These are phyloP conservation scores for Eunapius fragilis DNA, from an alignment of 37 sponge, comb jelly and placozoan genomes.

Conservation along the genomic window DNA sequence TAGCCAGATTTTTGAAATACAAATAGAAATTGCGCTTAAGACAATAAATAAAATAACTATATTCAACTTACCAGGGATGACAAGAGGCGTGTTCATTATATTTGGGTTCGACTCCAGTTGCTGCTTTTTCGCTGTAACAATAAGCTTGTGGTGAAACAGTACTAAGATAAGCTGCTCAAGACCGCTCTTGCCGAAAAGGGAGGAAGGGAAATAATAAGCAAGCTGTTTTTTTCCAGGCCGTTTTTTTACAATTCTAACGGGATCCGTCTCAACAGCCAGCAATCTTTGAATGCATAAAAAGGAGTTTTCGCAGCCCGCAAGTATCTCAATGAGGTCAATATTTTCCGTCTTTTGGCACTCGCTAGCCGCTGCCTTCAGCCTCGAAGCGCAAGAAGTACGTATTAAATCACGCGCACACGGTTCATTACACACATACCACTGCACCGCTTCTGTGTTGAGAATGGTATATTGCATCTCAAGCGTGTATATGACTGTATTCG, in stretches of 20 bases:
- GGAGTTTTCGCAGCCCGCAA: conserved; percentile 1
- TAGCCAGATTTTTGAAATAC: too few relatives aligned
- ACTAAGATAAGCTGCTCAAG: conserved; percentile 25
- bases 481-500: background rate
- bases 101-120: conserved; percentile 7
- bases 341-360: conserved; percentile 40
- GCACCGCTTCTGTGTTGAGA: conserved; percentile 22
- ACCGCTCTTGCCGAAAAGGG: background rate
- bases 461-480: background rate
- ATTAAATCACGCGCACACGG: background rate
- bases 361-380: conserved; percentile 20
- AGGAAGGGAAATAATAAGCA: background rate
- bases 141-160: conserved; percentile 11
- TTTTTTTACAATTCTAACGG: conserved; percentile 9
- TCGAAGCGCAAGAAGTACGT: background rate
- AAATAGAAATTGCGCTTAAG: too few relatives aligned
- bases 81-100: background rate
- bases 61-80: background rate
- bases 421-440: background rate
- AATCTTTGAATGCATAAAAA: background rate
- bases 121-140: conserved; percentile 16
- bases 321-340: conserved; percentile 21
- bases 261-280: conserved; percentile 11
- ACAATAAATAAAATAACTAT: too few relatives aligned
- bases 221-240: background rate